phyloP scores from a whole-genome alignment of 1,140 invertebrate genomes.

The Euborellia annulipes region DNA sequence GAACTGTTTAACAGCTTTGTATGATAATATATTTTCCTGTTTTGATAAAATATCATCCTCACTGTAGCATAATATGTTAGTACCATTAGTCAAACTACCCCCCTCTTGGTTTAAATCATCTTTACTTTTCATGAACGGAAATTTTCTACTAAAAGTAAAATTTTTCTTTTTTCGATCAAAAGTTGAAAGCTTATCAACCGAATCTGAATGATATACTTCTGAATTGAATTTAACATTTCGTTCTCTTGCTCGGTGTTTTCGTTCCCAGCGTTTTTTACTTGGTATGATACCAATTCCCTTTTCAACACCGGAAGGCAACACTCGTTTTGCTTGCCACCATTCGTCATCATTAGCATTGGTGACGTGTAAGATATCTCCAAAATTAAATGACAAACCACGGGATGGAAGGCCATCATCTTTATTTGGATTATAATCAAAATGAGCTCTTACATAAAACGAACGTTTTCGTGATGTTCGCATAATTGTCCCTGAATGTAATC shows the following conservation, averaged over 20 bases:
- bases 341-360: conserved; percentile 98
- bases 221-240: conserved; percentile 96
- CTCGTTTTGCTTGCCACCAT: conserved; percentile 89
- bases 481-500: conserved; percentile 80
- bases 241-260: conserved; percentile 89
- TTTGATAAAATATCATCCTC: conserved; percentile 37
- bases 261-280: conserved; percentile 78
- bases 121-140: conserved; percentile 97
- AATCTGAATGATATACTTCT: conserved; percentile 28
- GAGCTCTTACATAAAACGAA: conserved; percentile 83
- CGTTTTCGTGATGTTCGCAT: conserved; percentile 83
- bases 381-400: conserved; percentile 83
- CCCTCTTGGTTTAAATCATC: conserved; percentile 96
- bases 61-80: no score
- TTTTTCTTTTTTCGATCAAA: conserved; percentile 95
- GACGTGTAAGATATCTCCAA: conserved; percentile 96
- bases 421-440: conserved; percentile 97
- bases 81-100: conserved; percentile 45
- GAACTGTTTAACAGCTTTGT: conserved; percentile 89
- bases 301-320: conserved; percentile 38
- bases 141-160: conserved; percentile 92
- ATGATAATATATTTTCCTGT: conserved; percentile 85
- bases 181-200: conserved; percentile 60
- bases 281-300: conserved; percentile 64
- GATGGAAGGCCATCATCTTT: conserved; percentile 94